phyloP scores from a whole-genome alignment of 2,888 invertebrate genomes.

The Leptopterna dolabrata region DNA sequence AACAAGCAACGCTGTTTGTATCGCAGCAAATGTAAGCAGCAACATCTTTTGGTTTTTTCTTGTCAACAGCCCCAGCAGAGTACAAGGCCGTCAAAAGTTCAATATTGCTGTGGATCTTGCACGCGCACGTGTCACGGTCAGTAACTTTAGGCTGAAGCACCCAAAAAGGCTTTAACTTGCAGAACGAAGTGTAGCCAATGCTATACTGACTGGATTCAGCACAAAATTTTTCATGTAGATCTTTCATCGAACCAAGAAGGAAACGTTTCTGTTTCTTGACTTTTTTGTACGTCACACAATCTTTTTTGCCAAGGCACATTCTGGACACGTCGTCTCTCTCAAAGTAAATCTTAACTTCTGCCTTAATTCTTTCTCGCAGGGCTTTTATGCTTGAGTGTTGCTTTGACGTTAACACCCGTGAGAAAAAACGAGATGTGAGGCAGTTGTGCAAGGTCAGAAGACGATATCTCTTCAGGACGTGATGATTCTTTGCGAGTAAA shows the following conservation, averaged over 20 bases:
- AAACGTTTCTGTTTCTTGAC: slow-evolving; percentile 47
- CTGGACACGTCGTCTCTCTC: slow-evolving; percentile 49
- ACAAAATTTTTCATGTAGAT: background rate
- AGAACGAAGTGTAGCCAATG: slow-evolving; percentile 39
- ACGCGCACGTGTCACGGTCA: slow-evolving; percentile 50
- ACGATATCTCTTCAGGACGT: background rate
- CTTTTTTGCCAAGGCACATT: slow-evolving; percentile 55
- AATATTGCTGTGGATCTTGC: slow-evolving; percentile 45
- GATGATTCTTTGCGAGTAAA: no score
- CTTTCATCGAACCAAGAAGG: slow-evolving; percentile 26
- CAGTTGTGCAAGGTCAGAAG: background rate
- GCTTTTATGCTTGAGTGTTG: background rate
- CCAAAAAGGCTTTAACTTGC: slow-evolving; percentile 28
- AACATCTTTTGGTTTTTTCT: slow-evolving; percentile 28
- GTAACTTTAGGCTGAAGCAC: background rate
- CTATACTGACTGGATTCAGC: background rate
- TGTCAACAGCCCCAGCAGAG: slow-evolving; percentile 17
- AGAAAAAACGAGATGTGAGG: background rate
- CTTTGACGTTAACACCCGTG: background rate
- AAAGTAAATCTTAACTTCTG: slow-evolving; percentile 16
- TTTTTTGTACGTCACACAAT: slow-evolving; percentile 28
- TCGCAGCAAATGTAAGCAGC: slow-evolving; percentile 46
- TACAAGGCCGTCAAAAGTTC: slow-evolving; percentile 35
- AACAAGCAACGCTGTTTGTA: slow-evolving; percentile 38
- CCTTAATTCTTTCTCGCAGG: background rate